phyloP scores from a whole-genome alignment of 1,140 invertebrate genomes.

The Megalopta genalis region DNA sequence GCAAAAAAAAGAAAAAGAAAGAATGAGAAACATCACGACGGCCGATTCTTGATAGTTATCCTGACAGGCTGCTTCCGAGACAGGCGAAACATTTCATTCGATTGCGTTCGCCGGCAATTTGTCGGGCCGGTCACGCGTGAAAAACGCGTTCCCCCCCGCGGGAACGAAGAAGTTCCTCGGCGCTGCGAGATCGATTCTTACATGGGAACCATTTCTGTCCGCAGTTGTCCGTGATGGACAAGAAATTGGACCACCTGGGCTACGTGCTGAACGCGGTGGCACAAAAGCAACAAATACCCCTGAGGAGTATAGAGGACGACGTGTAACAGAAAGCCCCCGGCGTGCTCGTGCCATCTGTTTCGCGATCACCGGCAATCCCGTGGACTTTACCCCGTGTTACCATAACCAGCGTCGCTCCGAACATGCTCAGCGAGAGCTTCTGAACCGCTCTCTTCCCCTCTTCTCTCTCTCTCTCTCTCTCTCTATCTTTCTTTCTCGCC shows the following conservation, averaged over 20 bases:
- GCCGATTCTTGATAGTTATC: too few species aligned
- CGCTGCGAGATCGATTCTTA: neutral
- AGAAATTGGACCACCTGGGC: slow-evolving; percentile 86
- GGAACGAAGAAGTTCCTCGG: neutral
- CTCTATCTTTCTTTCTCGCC: too few species aligned
- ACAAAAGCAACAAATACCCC: slow-evolving; percentile 82
- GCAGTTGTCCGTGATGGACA: slow-evolving; percentile 86
- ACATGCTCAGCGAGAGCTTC: slow-evolving; percentile 56
- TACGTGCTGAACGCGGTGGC: slow-evolving; percentile 84
- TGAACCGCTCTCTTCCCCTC: neutral
- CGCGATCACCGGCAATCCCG: slow-evolving; percentile 11
- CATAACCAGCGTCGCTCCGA: slow-evolving; percentile 55
- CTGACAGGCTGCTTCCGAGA: too few species aligned
- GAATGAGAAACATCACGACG: too few species aligned
- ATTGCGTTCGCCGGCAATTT: neutral
- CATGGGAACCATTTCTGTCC: slow-evolving; percentile 67
- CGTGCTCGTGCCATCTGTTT: slow-evolving; percentile 43
- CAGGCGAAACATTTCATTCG: too few species aligned
- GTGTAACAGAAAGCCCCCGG: slow-evolving; percentile 72
- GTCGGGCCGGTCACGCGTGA: neutral
- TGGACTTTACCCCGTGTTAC: slow-evolving; percentile 54
- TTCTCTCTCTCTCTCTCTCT: too few species aligned
- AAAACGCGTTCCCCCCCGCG: neutral
- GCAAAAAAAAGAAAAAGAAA: too few species aligned
- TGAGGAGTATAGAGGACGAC: slow-evolving; percentile 78